phyloP scores from a whole-genome alignment of 2,113 vertebrate species.

The Brachyistius frenatus region DNA sequence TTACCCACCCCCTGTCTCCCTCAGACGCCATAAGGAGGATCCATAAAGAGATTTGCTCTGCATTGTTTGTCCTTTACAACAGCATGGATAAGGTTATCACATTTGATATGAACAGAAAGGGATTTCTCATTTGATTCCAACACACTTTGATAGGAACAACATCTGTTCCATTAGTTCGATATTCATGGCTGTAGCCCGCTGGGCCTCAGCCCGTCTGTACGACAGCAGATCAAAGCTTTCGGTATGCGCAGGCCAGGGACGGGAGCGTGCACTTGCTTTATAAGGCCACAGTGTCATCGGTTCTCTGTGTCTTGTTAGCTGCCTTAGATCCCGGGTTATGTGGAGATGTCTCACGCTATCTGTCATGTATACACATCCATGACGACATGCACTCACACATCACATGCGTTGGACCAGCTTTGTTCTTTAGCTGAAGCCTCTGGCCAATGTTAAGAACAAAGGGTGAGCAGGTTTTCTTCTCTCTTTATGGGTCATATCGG shows the following conservation, averaged over 20 bases:
- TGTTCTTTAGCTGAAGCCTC: conserved; percentile 64
- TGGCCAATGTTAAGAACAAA: conserved; percentile 64
- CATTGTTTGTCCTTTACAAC: background rate
- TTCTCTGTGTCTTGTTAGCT: conserved; percentile 53
- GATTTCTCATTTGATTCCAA: conserved; percentile 46
- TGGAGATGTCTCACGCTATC: conserved; percentile 21
- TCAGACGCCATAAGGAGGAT: background rate
- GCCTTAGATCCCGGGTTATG: conserved; percentile 52
- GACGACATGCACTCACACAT: conserved; percentile 12
- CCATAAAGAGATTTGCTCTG: background rate
- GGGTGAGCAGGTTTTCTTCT: conserved; percentile 25
- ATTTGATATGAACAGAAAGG: conserved; percentile 33
- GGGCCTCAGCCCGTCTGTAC: conserved; percentile 46
- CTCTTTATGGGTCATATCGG: background rate
- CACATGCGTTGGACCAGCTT: conserved; percentile 55
- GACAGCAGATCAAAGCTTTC: conserved; percentile 65
- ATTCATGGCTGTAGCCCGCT: conserved; percentile 41
- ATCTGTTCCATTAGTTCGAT: conserved; percentile 54
- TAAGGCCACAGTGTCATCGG: conserved; percentile 36
- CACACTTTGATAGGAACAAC: conserved; percentile 48
- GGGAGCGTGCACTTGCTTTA: conserved; percentile 30
- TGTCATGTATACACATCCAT: background rate
- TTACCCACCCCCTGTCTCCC: background rate
- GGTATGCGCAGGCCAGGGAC: conserved; percentile 8
- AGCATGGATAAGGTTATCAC: conserved; percentile 27